These are phyloP conservation scores for Hypercompe scribonia DNA, from an alignment of 2,888 invertebrate species.

Conservation along the genomic window DNA sequence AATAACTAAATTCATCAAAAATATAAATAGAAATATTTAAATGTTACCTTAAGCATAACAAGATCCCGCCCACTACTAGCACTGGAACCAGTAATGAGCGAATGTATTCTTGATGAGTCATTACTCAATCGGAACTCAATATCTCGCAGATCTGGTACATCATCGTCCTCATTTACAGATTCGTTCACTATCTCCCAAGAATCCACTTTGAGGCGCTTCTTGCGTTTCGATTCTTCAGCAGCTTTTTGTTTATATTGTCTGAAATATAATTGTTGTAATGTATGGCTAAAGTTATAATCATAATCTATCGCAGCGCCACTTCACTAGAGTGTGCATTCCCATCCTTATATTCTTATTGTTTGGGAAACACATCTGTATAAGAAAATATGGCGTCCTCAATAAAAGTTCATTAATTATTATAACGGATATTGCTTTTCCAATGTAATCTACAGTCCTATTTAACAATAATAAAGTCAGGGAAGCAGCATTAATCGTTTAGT, in stretches of 20 bases:
- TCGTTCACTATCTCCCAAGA: conserved; percentile 89
- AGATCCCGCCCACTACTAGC: conserved; percentile 75
- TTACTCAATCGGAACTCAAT: conserved; percentile 95
- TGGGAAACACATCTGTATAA: too few relatives aligned
- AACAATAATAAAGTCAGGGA: too few relatives aligned
- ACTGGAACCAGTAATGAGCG: conserved; percentile 73
- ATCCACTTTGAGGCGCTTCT: conserved; percentile 91
- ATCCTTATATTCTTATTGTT: too few relatives aligned
- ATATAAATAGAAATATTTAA: too few relatives aligned
- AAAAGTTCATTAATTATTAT: too few relatives aligned
- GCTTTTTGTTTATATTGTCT: conserved; percentile 89
- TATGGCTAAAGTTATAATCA: too few relatives aligned
- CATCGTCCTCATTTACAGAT: conserved; percentile 80
- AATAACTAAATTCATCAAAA: too few relatives aligned
- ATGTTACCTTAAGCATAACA: conserved; percentile 72
- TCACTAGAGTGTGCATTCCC: too few relatives aligned
- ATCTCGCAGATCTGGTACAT: conserved; percentile 91
- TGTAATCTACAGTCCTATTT: too few relatives aligned
- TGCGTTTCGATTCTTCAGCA: conserved; percentile 88
- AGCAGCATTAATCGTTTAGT: neutral
- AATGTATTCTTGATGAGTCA: conserved; percentile 90
- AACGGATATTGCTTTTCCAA: too few relatives aligned
- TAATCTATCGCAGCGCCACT: too few relatives aligned
- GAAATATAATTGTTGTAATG: conserved; percentile 11
- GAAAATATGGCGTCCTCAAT: too few relatives aligned